A percentile compares a stretch with the other conserved stretches of the same genome.
phyloP scores from a whole-genome alignment of 1,140 invertebrate genomes.

The Spodoptera frugiperda region DNA sequence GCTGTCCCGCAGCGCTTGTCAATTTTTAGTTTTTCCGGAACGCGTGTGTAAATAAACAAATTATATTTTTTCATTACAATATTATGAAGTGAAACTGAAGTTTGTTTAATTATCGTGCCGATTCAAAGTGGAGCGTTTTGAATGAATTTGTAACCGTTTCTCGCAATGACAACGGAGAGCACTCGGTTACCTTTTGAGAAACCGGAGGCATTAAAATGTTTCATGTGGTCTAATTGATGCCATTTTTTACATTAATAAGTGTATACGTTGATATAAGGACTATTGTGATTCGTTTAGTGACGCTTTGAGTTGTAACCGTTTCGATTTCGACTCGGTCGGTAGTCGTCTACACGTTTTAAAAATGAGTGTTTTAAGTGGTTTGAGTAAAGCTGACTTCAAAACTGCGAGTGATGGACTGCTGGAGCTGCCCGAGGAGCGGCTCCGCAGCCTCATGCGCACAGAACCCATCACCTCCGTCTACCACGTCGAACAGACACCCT shows the following conservation, averaged over 20 bases:
- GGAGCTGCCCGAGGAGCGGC: constrained; percentile 87
- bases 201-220: constrained; percentile 85
- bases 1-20: constrained; percentile 80
- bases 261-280: constrained; percentile 81
- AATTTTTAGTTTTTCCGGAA: constrained; percentile 80
- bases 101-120: constrained; percentile 79
- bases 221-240: constrained; percentile 81
- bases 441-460: constrained; percentile 87
- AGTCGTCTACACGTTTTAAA: constrained; percentile 83
- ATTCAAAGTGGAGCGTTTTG: constrained; percentile 73
- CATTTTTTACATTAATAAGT: constrained; percentile 76
- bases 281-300: constrained; percentile 81
- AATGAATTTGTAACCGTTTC: constrained; percentile 79
- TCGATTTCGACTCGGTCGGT: constrained; percentile 71
- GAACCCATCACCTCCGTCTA: constrained; percentile 89
- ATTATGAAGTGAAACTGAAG: constrained; percentile 83
- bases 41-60: constrained; percentile 84
- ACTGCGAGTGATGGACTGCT: constrained; percentile 88
- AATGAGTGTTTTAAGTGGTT: constrained; percentile 85
- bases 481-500: constrained; percentile 90
- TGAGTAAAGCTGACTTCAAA: constrained; percentile 81
- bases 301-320: constrained; percentile 69
- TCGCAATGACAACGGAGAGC: constrained; percentile 85
- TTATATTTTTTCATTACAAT: constrained; percentile 79
- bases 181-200: constrained; percentile 85